These are phyloP conservation scores for Acleris literana DNA, from an alignment of 2,888 invertebrate genomes.

Conservation along the genomic window DNA sequence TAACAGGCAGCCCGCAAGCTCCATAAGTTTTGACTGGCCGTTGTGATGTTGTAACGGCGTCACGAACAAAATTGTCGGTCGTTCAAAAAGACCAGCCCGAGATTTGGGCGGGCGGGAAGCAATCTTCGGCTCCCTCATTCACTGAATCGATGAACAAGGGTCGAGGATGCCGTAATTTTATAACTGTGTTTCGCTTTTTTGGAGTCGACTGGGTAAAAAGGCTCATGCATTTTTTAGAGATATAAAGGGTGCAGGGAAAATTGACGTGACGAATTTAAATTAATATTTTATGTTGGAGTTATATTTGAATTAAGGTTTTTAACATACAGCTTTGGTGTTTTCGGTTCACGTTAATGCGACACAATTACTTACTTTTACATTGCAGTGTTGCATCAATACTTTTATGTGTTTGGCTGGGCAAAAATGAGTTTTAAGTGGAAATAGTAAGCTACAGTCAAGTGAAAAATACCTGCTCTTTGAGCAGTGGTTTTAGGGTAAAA, in stretches of 20 bases:
- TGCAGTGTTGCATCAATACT: no score
- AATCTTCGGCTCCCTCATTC: slow-evolving; percentile 46
- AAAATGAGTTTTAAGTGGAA: no score
- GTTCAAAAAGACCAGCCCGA: slow-evolving; percentile 38
- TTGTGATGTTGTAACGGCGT: slow-evolving; percentile 44
- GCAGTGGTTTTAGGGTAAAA: no score
- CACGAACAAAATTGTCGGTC: slow-evolving; percentile 45
- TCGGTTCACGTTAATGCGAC: no score
- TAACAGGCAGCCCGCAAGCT: slow-evolving; percentile 10
- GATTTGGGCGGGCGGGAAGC: slow-evolving; percentile 42
- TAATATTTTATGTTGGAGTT: no score
- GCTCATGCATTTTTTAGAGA: neutral
- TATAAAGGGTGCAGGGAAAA: neutral
- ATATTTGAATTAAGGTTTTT: no score
- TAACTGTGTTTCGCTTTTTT: slow-evolving; percentile 37
- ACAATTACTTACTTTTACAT: no score
- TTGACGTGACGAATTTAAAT: no score
- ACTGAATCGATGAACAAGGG: slow-evolving; percentile 42
- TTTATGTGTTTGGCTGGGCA: no score
- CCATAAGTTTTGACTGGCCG: slow-evolving; percentile 43
- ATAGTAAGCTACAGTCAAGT: no score
- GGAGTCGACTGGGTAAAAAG: neutral
- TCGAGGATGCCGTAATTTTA: slow-evolving; percentile 43
- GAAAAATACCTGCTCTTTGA: no score
- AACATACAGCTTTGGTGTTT: no score